Evolutionary conservation across 1,140 invertebrate genomes (phyloP), one percentile per base, ranked within the genome.

Genomic region (Amyelois transitella): DNA sequence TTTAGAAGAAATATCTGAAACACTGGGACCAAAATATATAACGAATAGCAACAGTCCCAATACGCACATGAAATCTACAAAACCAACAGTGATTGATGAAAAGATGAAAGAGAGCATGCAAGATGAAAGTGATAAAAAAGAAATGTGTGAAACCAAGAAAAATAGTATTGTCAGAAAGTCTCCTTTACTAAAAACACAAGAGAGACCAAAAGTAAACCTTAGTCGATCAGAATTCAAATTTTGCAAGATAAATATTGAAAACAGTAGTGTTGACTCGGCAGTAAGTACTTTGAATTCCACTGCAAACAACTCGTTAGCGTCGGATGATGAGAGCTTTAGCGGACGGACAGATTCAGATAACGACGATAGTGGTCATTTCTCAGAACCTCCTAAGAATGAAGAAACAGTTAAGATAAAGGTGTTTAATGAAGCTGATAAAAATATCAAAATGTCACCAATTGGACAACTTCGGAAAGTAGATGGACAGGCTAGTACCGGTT

Each of bases 1-100:
- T 50, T 67, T 93, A 1, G 92, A 93, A 70, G 92, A 93, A 84
- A 93, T 93, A 67, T 92, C 91, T 1, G 92, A 93, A 75, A 93
- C 92, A 2, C 81, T 93, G 59, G 90, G 45, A 91, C 74, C 90
- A 90, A 58, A 89, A 89, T 48, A 75, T 87, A 79, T 88, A 50
- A 71, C 63, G 50, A 74, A 73, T 51, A 62, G 61, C 7, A 63
- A 55, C 8, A 79, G 83, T 8, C 49, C 77, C 10, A 74, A 69
- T 52, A 66, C 78, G 44, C 65, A 73, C 76, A 68, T 7, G 70
- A 78, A 8, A 64, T 63, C 32, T 81, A 58, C 43, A 85, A 48
- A 88, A 60, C 85, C 85, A 10, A 85, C 77, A 10, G 81, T 88
- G 6, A 63, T 88, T 32, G 82, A 88, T 62, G 81, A 77, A 54